Evolutionary conservation across 2,797 vertebrate genomes (phyloP), one percentile per base, ranked within the genome.

Genomic region (Cichlasoma orientale): DNA sequence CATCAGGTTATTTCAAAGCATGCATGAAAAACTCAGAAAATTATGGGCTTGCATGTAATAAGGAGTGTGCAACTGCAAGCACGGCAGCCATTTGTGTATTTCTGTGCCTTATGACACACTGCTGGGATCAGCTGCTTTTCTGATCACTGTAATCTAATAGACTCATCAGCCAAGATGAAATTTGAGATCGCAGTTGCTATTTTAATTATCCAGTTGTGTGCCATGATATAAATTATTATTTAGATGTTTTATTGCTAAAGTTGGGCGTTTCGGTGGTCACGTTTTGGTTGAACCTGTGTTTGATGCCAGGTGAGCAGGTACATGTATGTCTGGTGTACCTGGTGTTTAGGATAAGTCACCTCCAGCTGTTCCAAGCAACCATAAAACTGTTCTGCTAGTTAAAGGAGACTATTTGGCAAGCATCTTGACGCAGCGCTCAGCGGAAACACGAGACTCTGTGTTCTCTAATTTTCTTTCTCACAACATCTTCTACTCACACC

Each of bases 361-460:
- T 80, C 66, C 74, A 75, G 75, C 70, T 82, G 10, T 69, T 85
- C n/a, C 71, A 57, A 75, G 79, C 63, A 75, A 72, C 77, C 44
- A 78, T 7, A 14, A 68, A 58, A 56, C 2, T 16, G 56, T 25
- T 80, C n/a, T 77, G 73, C 66, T 56, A 56, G 74, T 78, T 63
- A 44, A 57, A 75, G 74, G 77, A 70, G 72, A 78, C 61, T 52
- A 33, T 72, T 18, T 75, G 75, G 75, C 72, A 80, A 74, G 56
- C 31, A 47, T 72, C 55, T 75, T 82, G 80, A 63, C 1, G 13
- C 56, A 31, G 59, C 44, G 25, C 33, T 59, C 7, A 8, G 31
- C 31, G 7, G 31, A 33, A 33, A 33, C 7, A 33, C 31, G 2
- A 16, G 41, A n/a, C 56, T 73, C 56, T 44, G 19, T 29, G 41